phyloP scores from a whole-genome alignment of 1,140 invertebrate species.

The Sesamia nonagrioides region DNA sequence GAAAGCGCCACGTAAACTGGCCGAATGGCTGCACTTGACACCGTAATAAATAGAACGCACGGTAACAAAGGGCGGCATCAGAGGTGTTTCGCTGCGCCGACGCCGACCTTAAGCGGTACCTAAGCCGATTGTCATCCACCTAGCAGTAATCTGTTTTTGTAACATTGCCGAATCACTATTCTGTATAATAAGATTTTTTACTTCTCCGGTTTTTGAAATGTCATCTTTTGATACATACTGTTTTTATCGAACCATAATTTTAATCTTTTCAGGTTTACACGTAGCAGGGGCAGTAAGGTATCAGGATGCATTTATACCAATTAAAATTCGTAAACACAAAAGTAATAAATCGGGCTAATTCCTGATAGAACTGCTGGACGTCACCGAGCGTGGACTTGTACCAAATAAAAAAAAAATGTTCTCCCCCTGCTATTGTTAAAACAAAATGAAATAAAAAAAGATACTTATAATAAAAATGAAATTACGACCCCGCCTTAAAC shows the following conservation, averaged over 20 bases:
- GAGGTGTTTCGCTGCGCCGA: slow-evolving; percentile 56
- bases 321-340: too few relatives aligned
- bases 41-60: slow-evolving; percentile 72
- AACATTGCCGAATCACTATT: slow-evolving; percentile 41
- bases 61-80: slow-evolving; percentile 61
- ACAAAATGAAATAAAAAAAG: too few relatives aligned
- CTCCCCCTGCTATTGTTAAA: too few relatives aligned
- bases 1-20: slow-evolving; percentile 69
- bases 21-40: slow-evolving; percentile 73
- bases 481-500: too few relatives aligned
- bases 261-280: slow-evolving; percentile 11
- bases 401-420: too few relatives aligned
- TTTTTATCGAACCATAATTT: slow-evolving; percentile 45
- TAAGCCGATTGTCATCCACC: slow-evolving; percentile 70
- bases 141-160: slow-evolving; percentile 67
- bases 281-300: background rate
- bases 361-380: too few relatives aligned
- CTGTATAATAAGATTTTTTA: slow-evolving; percentile 31
- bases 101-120: slow-evolving; percentile 48
- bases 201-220: slow-evolving; percentile 17
- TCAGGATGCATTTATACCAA: background rate
- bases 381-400: too few relatives aligned
- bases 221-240: slow-evolving; percentile 32
- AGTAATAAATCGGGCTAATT: too few relatives aligned
- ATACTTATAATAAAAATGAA: too few relatives aligned